A percentile compares a stretch with the other conserved stretches of the same genome.
Evolutionary conservation across 2,797 vertebrate species (phyloP).

Genomic region (Rhinichthys osculus): DNA sequence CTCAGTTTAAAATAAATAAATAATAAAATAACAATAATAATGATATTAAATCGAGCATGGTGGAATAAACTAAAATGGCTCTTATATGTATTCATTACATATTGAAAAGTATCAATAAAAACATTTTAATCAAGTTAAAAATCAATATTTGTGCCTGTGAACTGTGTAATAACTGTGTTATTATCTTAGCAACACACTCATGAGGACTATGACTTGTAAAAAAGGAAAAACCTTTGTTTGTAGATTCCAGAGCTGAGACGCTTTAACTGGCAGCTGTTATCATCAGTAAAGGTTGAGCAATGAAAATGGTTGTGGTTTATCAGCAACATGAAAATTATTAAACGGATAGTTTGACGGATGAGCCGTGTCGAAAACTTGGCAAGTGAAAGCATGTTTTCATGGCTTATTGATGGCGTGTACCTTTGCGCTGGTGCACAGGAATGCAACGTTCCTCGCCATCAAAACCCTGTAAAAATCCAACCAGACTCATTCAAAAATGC

Average conservation of each 20-base stretch:
- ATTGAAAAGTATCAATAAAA: background rate
- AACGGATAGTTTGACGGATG: background rate
- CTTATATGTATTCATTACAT: background rate
- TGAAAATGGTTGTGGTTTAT: background rate
- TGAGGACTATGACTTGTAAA: background rate
- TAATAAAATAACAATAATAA: too few relatives aligned
- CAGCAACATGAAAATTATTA: background rate
- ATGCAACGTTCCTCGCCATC: slow-evolving; percentile 57
- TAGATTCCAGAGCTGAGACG: background rate
- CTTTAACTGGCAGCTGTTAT: background rate
- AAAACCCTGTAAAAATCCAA: slow-evolving; percentile 53
- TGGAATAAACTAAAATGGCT: background rate
- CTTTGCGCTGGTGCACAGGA: slow-evolving; percentile 63
- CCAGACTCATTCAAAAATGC: background rate
- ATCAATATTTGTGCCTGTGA: background rate
- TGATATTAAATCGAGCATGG: background rate
- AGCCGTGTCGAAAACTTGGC: background rate
- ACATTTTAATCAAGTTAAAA: too few relatives aligned
- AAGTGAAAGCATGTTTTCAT: background rate
- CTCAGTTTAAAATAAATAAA: too few relatives aligned
- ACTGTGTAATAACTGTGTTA: background rate
- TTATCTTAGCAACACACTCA: background rate
- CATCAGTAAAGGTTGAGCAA: background rate
- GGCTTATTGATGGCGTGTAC: slow-evolving; percentile 39
- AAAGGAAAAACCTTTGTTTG: background rate